Evolutionary conservation across 2,888 invertebrate genomes (phyloP).

Genomic region (Empis livida): DNA sequence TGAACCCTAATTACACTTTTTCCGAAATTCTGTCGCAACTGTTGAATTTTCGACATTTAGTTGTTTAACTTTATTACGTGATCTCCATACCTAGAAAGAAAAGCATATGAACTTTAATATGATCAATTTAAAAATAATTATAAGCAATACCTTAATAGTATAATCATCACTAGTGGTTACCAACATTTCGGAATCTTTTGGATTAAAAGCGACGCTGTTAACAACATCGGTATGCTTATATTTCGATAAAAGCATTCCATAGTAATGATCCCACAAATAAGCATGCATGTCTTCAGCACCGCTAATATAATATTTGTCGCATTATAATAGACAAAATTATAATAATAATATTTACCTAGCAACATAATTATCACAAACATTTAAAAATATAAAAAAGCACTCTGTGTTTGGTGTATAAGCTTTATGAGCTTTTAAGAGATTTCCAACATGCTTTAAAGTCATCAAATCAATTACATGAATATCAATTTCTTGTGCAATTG

Average conservation of each 20-base stretch:
- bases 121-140: background rate
- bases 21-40: constrained; percentile 2
- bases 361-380: constrained; percentile 69
- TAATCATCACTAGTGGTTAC: constrained; percentile 74
- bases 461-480: constrained; percentile 74
- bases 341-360: constrained; percentile 47
- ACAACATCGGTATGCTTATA: constrained; percentile 69
- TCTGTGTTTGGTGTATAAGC: constrained; percentile 75
- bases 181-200: constrained; percentile 63
- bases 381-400: constrained; percentile 76
- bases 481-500: constrained; percentile 76
- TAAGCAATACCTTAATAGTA: constrained; percentile 47
- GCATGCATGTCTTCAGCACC: constrained; percentile 75
- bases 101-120: too few relatives aligned
- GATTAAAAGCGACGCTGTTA: constrained; percentile 76
- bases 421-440: constrained; percentile 62
- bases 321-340: background rate
- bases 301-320: constrained; percentile 35
- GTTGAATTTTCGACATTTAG: background rate
- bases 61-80: constrained; percentile 3
- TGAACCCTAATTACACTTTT: constrained; percentile 1
- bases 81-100: constrained; percentile 9
- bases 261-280: constrained; percentile 75
- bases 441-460: constrained; percentile 61
- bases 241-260: constrained; percentile 61